Evolutionary conservation across 2,888 invertebrate species (phyloP).

Genomic region (Rutpela maculata): DNA sequence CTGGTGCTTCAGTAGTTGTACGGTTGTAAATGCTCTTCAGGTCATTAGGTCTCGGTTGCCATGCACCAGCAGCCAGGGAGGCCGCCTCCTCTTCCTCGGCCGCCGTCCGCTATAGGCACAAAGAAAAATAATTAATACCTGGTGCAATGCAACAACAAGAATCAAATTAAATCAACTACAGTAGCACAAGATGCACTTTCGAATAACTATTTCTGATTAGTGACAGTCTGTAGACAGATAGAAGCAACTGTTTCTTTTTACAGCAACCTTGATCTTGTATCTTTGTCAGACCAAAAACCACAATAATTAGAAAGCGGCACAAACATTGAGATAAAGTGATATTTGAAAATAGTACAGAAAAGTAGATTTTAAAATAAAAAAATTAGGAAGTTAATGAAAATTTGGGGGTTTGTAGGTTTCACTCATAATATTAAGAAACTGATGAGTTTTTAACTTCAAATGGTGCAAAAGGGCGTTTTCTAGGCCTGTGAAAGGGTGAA

Average conservation of each 20-base stretch:
- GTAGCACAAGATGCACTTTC: neutral
- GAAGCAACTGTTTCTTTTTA: neutral
- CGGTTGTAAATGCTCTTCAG: slow-evolving; percentile 92
- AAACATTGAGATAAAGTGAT: neutral
- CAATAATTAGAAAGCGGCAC: neutral
- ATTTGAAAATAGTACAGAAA: too few species aligned
- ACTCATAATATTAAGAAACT: too few species aligned
- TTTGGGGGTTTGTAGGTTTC: too few species aligned
- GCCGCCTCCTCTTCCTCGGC: slow-evolving; percentile 80
- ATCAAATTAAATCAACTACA: neutral
- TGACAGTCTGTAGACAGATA: slow-evolving; percentile 2
- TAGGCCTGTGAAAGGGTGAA: too few species aligned
- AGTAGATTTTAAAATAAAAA: too few species aligned
- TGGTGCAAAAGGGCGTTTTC: too few species aligned
- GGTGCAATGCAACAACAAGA: neutral
- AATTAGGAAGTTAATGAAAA: too few species aligned
- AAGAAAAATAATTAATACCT: slow-evolving; percentile 62
- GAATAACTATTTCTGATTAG: neutral
- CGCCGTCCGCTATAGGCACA: slow-evolving; percentile 76
- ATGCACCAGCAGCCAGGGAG: slow-evolving; percentile 76
- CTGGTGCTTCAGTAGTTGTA: slow-evolving; percentile 84
- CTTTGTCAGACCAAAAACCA: neutral
- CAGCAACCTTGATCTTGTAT: neutral
- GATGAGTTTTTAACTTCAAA: too few species aligned
- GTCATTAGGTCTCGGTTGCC: slow-evolving; percentile 91